These are phyloP conservation scores for Synergus japonicus DNA, from an alignment of 2,888 invertebrate genomes.

Conservation along the genomic window DNA sequence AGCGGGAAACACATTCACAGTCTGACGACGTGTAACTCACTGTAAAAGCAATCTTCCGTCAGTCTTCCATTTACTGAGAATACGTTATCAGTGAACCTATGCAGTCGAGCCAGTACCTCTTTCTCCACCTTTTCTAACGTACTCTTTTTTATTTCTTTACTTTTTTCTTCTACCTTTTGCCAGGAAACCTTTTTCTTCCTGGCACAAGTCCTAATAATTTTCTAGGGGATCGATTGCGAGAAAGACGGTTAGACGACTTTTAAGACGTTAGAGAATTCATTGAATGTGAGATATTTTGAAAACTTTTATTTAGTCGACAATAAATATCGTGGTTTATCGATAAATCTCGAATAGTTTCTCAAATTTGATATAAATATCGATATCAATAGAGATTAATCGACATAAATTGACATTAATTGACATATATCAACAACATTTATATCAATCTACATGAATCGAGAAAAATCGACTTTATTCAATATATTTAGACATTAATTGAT, in stretches of 20 bases:
- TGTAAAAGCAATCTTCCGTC: constrained; percentile 74
- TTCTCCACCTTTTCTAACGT: constrained; percentile 45
- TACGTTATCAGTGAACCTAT: constrained; percentile 68
- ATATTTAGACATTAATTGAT: no score
- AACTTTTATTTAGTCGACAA: no score
- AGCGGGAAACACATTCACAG: constrained; percentile 62
- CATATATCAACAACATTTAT: no score
- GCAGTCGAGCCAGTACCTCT: constrained; percentile 50
- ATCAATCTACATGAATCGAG: no score
- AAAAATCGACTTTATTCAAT: no score
- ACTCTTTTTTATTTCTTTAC: constrained; percentile 43
- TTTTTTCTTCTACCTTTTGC: constrained; percentile 43
- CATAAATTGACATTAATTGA: no score
- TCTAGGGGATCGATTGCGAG: constrained; percentile 25
- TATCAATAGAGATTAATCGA: no score
- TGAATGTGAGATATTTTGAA: no score
- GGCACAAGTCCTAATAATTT: constrained; percentile 43
- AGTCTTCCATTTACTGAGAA: constrained; percentile 69
- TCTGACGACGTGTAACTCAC: constrained; percentile 60
- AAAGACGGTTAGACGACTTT: neutral
- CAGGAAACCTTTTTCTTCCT: constrained; percentile 49
- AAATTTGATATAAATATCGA: no score
- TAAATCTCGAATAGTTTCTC: no score
- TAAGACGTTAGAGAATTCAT: neutral
- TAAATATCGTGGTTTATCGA: no score